phyloP scores from a whole-genome alignment of 2,888 invertebrate genomes.

The Campoplex capitator region DNA sequence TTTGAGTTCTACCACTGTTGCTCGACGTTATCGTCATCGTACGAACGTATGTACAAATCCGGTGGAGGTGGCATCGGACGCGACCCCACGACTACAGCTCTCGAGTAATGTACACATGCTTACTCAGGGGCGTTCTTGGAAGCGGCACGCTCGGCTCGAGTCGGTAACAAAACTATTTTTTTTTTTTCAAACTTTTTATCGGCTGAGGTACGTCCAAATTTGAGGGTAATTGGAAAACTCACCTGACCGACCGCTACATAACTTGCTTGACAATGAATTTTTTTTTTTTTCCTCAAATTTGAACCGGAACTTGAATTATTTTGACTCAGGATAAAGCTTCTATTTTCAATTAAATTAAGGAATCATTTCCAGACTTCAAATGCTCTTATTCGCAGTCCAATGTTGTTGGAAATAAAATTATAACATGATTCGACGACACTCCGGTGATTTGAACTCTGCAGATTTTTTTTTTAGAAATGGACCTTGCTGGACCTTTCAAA shows the following conservation, averaged over 20 bases:
- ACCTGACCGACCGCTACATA: neutral
- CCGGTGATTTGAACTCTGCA: too few relatives aligned
- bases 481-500: too few relatives aligned
- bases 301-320: neutral
- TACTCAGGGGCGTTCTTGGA: neutral
- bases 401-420: too few relatives aligned
- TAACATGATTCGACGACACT: too few relatives aligned
- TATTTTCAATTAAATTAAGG: too few relatives aligned
- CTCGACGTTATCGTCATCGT: slow-evolving; percentile 45
- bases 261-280: neutral
- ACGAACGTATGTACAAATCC: slow-evolving; percentile 19
- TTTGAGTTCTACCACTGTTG: slow-evolving; percentile 15
- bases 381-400: too few relatives aligned
- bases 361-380: neutral
- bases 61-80: slow-evolving; percentile 43
- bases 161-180: slow-evolving; percentile 29
- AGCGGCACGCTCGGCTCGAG: neutral
- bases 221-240: neutral
- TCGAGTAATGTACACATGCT: neutral
- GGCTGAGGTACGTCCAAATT: neutral
- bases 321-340: too few relatives aligned
- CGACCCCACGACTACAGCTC: slow-evolving; percentile 22
- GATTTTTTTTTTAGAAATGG: too few relatives aligned
- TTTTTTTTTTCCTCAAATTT: neutral
- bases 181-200: neutral